A percentile compares a stretch with the other conserved stretches of the same genome.
phyloP scores from a whole-genome alignment of 2,797 vertebrate species.

The Brachyalestes nurse region DNA sequence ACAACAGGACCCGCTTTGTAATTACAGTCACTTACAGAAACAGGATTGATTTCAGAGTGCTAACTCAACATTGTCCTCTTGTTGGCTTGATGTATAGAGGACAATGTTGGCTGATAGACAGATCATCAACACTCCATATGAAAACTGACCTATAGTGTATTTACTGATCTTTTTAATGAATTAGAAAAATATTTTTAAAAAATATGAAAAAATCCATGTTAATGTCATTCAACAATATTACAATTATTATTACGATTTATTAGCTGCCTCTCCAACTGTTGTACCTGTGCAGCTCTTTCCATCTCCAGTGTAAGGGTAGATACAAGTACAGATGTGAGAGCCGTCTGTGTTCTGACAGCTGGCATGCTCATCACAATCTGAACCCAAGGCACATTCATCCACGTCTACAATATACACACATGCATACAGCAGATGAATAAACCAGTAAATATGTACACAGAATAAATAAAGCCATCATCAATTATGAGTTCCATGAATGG shows the following conservation, averaged over 20 bases:
- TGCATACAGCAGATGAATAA: neutral
- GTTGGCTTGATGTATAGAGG: neutral
- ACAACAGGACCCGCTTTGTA: neutral
- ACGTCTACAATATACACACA: constrained; percentile 81
- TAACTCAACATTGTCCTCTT: neutral
- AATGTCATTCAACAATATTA: neutral
- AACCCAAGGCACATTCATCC: constrained; percentile 94
- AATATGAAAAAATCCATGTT: too few relatives aligned
- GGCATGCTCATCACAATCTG: constrained; percentile 88
- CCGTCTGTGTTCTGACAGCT: constrained; percentile 93
- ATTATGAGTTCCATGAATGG: neutral
- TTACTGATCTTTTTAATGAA: too few relatives aligned
- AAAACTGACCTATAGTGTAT: too few relatives aligned
- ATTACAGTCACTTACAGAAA: neutral
- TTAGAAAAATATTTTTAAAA: too few relatives aligned
- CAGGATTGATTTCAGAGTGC: neutral
- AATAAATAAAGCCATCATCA: neutral
- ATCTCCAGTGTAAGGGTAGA: constrained; percentile 87
- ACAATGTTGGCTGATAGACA: too few relatives aligned
- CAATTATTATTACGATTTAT: neutral
- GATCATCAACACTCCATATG: too few relatives aligned
- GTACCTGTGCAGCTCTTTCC: constrained; percentile 96
- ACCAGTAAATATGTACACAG: neutral
- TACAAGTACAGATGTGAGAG: constrained; percentile 90
- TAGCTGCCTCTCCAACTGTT: neutral